These are phyloP conservation scores for Stenodema calcarata DNA, from an alignment of 2,888 invertebrate genomes.

Conservation along the genomic window DNA sequence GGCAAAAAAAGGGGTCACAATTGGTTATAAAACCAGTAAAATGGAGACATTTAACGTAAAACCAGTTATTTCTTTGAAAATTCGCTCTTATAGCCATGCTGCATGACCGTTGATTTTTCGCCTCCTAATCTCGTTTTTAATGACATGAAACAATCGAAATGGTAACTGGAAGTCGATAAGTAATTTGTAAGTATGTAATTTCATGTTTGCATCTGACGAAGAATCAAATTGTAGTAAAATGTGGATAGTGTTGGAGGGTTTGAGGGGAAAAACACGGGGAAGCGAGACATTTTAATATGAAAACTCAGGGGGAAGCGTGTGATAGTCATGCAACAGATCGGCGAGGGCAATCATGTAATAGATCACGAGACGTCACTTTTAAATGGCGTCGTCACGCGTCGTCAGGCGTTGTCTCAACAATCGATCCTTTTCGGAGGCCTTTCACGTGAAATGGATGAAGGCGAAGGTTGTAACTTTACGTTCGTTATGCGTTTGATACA, in stretches of 20 bases:
- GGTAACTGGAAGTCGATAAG: no score
- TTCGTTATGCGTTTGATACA: neutral
- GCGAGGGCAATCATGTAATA: neutral
- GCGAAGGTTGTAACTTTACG: neutral
- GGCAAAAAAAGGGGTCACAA: no score
- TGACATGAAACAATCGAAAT: no score
- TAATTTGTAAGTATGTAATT: no score
- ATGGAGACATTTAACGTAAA: no score
- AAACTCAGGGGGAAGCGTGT: neutral
- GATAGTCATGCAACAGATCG: neutral
- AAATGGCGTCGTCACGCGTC: slow-evolving; percentile 2
- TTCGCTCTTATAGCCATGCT: no score
- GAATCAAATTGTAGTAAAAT: neutral
- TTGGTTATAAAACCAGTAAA: no score
- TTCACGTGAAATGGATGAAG: neutral
- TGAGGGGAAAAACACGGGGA: neutral
- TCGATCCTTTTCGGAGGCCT: neutral
- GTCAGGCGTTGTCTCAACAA: neutral
- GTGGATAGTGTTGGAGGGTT: neutral
- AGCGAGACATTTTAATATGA: neutral
- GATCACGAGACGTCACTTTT: slow-evolving; percentile 17
- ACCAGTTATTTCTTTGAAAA: no score
- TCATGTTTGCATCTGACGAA: no score
- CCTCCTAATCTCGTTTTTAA: no score
- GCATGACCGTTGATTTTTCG: no score